Evolutionary conservation across 2,888 invertebrate genomes (phyloP).

Genomic region (Pyrochroa serraticornis): DNA sequence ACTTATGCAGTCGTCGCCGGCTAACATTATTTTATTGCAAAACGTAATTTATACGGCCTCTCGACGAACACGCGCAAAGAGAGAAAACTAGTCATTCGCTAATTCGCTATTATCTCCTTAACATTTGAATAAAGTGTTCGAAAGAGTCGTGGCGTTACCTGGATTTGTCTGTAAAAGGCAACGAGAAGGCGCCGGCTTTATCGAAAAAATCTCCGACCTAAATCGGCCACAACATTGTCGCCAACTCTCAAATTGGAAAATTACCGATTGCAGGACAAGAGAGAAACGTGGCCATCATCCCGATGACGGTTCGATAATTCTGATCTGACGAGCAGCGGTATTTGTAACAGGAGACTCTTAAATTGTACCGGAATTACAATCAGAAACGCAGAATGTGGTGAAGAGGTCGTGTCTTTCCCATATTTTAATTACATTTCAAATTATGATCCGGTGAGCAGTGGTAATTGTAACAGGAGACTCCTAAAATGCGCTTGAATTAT

Average conservation of each 20-base stretch:
- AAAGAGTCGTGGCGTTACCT: slow-evolving; percentile 6
- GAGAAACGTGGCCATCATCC: too few species aligned
- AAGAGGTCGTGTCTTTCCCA: too few species aligned
- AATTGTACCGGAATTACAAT: too few species aligned
- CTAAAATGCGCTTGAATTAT: too few species aligned
- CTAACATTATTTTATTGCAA: neutral
- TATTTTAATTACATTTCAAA: too few species aligned
- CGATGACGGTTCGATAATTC: too few species aligned
- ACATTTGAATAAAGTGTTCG: slow-evolving; percentile 15
- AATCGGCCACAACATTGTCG: slow-evolving; percentile 10
- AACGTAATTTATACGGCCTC: slow-evolving; percentile 4
- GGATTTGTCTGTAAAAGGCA: slow-evolving; percentile 41
- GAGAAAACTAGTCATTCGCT: slow-evolving; percentile 1
- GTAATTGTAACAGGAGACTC: too few species aligned
- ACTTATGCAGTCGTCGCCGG: neutral
- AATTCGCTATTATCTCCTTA: slow-evolving; percentile 2
- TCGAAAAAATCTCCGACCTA: slow-evolving; percentile 17
- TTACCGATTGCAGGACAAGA: neutral
- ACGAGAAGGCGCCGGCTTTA: slow-evolving; percentile 41
- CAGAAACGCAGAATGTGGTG: too few species aligned
- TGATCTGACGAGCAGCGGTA: too few species aligned
- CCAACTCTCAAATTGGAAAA: neutral
- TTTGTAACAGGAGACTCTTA: too few species aligned
- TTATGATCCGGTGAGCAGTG: too few species aligned
- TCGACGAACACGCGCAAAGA: too few species aligned